Evolutionary conservation across 1,140 invertebrate species (phyloP), one percentile per base, ranked within the genome.

Genomic region (Panagrolaimus sp.): DNA sequence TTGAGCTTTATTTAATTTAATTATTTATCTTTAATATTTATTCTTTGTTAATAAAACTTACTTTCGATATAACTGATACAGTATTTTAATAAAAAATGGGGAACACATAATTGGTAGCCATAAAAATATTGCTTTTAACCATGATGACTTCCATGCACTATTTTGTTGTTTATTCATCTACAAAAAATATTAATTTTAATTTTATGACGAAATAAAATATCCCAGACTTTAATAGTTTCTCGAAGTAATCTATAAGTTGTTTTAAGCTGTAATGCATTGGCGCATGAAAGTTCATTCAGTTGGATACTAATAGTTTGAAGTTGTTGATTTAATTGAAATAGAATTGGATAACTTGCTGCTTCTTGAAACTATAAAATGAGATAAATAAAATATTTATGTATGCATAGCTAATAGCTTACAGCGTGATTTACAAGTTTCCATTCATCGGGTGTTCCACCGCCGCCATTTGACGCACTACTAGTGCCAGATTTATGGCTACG

Each of bases 261-360:
- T 57, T 57, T 57, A 11, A 57, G 51, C 16, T 57, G 51, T 57
- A 57, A 57, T 57, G 51, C 51, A 27, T 57, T 57, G n/a, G 51
- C 51, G 9, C 20, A 25, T 57, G 51, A 57, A 9, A 57, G 13
- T 13, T 57, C 51, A 57, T 20, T 27, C n/a, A 57, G 4, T 16
- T 57, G 51, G 9, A 57, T 16, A 27, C 51, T 57, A 16, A 57
- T 57, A 4, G 51, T 57, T 57, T 57, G 51, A 11, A 57, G 13
- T 16, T 57, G 51, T 57, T 57, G 51, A 20, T 57, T 57, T n/a
- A 57, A 16, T 57, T 57, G 51, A 20, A 57, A 57, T 27, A 57
- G 27, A 4, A 57, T 57, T 11, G 51, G 51, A 20, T 57, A 57
- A 57, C 51, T 57, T 11, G 51, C 51, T 4, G 51, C 51, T 57